These are phyloP conservation scores for Girardinus metallicus DNA, from an alignment of 2,797 vertebrate genomes.

Conservation along the genomic window DNA sequence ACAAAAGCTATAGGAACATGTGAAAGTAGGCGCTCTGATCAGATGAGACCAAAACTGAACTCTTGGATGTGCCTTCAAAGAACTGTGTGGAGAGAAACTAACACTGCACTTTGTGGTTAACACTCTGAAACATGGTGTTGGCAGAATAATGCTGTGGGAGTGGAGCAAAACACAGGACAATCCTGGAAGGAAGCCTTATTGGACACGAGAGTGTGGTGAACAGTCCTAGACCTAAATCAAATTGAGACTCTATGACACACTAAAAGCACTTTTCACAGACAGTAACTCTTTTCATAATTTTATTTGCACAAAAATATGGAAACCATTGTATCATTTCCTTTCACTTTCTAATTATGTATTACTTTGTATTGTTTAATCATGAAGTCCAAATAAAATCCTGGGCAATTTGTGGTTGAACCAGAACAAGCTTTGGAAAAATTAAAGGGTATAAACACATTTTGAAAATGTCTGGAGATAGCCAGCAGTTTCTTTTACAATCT, in stretches of 20 bases:
- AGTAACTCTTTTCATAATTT: not conserved
- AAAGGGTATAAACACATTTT: not conserved
- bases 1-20: not conserved
- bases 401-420: not conserved
- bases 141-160: not conserved
- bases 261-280: not conserved
- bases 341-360: not conserved
- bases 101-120: not conserved
- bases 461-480: slow-evolving; percentile 5
- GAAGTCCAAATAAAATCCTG: not conserved
- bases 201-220: not conserved
- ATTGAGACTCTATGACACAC: not conserved
- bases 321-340: not conserved
- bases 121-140: not conserved
- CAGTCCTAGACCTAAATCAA: not conserved
- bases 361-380: not conserved
- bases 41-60: not conserved
- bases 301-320: not conserved
- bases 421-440: not conserved
- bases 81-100: not conserved
- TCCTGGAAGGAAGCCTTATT: not conserved
- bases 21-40: not conserved
- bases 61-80: not conserved
- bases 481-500: slow-evolving; percentile 44
- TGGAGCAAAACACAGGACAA: not conserved